These are phyloP conservation scores for Danio jaintianensis DNA, from an alignment of 2,797 vertebrate genomes.

Conservation along the genomic window DNA sequence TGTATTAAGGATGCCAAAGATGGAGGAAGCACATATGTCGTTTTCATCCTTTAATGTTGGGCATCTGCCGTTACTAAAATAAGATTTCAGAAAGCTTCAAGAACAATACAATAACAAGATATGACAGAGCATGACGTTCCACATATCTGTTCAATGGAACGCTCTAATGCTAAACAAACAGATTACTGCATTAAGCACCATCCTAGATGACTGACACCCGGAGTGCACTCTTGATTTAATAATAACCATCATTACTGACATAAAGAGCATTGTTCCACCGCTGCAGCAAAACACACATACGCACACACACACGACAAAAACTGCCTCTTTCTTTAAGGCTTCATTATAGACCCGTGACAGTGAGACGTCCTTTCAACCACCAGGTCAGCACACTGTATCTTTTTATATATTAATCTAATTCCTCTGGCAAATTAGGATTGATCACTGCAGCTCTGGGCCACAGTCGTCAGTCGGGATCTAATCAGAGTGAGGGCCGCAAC, in stretches of 20 bases:
- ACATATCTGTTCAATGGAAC: conserved; percentile 21
- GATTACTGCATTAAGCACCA: conserved; percentile 12
- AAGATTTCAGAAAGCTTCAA: conserved; percentile 21
- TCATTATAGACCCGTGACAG: conserved; percentile 64
- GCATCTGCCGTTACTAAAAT: conserved; percentile 39
- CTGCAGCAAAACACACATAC: neutral
- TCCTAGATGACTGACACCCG: conserved; percentile 42
- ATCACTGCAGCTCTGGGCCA: conserved; percentile 78
- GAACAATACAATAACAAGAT: conserved; percentile 30
- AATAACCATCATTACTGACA: conserved; percentile 31
- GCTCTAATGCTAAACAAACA: conserved; percentile 38
- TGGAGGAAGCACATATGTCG: conserved; percentile 18
- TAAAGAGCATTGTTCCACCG: conserved; percentile 4
- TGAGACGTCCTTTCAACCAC: conserved; percentile 73
- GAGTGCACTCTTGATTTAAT: conserved; percentile 35
- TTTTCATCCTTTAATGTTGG: conserved; percentile 34
- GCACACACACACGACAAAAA: neutral
- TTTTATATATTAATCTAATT: conserved; percentile 80
- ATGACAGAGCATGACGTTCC: conserved; percentile 9
- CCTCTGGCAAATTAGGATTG: conserved; percentile 81
- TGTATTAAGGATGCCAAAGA: conserved; percentile 28
- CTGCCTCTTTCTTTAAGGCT: conserved; percentile 7
- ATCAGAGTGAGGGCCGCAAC: conserved; percentile 73
- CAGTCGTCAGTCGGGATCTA: conserved; percentile 80
- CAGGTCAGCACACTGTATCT: conserved; percentile 75